A percentile compares a stretch with the other conserved stretches of the same genome.
These are phyloP conservation scores for Delichon dasypus DNA, from an alignment of 2,797 vertebrate species.

Conservation along the genomic window DNA sequence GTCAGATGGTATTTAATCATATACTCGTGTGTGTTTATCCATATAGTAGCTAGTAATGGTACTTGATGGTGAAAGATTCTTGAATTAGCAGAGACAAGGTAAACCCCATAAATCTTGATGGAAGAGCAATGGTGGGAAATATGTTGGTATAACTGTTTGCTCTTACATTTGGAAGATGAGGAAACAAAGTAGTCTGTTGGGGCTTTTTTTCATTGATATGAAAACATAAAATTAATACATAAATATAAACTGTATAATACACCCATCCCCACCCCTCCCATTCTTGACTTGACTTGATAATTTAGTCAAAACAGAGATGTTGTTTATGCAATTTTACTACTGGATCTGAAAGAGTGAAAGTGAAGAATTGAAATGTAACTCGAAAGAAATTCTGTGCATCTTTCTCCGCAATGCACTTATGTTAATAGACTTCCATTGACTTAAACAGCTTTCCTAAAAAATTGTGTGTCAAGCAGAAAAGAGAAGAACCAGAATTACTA, in stretches of 20 bases:
- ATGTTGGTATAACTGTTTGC: neutral
- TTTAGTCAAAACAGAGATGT: neutral
- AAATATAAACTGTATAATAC: neutral
- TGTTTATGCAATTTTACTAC: neutral
- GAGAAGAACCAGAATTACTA: neutral
- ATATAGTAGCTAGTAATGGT: neutral
- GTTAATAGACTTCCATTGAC: neutral
- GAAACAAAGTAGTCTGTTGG: neutral
- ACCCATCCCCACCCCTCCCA: too few relatives aligned
- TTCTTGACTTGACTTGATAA: neutral
- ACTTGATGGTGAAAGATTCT: neutral
- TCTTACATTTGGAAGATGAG: neutral
- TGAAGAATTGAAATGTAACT: neutral
- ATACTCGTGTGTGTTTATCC: neutral
- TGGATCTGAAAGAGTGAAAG: neutral
- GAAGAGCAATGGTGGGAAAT: neutral
- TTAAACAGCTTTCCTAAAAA: neutral
- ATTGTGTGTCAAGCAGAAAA: neutral
- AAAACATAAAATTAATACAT: neutral
- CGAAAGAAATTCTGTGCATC: neutral
- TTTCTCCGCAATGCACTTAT: neutral
- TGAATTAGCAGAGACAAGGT: neutral
- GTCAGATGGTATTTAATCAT: neutral
- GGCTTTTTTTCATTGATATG: neutral
- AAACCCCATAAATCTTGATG: neutral